Evolutionary conservation across 2,888 invertebrate species (phyloP), one percentile per base, ranked within the genome.

Genomic region (Cryptophagus acutangulus): DNA sequence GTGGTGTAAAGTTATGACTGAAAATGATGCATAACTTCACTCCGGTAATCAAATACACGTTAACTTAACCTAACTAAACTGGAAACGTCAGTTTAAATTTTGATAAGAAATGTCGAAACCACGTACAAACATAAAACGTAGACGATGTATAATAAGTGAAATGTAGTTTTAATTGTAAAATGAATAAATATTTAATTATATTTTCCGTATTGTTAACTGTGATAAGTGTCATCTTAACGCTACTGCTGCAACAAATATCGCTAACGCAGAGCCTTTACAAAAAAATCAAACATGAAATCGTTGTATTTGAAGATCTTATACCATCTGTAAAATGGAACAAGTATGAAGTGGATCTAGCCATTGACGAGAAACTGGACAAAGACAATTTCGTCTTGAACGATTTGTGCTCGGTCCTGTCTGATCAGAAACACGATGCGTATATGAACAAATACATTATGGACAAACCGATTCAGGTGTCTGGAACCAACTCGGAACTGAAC

Each of bases 401-500:
- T 17, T 43, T 67, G 33, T 59, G 59, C 33, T 57, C 59, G 30
- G 57, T 59, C 33, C 51, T 67, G 35, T 57, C 57, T 49, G 53
- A 59, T 17, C 51, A 53, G 33, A 52, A 56, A 35, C 46, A 40
- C 14, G 40, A 42, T 35, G 35, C 29, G 36, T 44, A 39, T 30
- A 29, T 28, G 14, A 35, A 43, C 18, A 45, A 46, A 24, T 43
- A 33, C 31, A 49, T 46, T 41, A 39, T 49, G 31, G 44, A 44
- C 33, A 48, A 41, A 39, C 50, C 48, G 34, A 46, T 43, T n/a
- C 53, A 49, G 43, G 46, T 51, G 33, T 48, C 51, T 45, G 55
- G 74, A 29, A 69, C 74, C 6, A 74, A 75, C 49, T 67, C 75
- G 8, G 94, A 95, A 72, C 91, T 93, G 0, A 73, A 89, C n/a